Conservation (phyloP, 2,888 invertebrate genomes). For the Steromphala cineraria region DNA sequence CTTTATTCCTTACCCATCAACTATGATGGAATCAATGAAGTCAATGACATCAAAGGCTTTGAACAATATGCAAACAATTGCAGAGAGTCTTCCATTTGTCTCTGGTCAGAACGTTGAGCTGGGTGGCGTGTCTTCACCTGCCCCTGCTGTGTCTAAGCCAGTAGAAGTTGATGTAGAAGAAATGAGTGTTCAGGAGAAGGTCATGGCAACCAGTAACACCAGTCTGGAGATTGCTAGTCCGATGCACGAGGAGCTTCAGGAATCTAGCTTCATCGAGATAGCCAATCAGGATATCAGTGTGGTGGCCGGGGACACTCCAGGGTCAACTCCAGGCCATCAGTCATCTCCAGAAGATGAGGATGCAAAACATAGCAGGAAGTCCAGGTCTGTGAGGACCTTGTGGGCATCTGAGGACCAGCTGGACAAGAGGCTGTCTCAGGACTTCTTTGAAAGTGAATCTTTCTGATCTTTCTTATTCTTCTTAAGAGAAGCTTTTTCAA, state of each 20-base stretch:
- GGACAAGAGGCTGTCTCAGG: conserved; percentile 32
- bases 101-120: background rate
- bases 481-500: too few species aligned
- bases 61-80: conserved; percentile 50
- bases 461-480: background rate
- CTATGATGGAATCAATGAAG: conserved; percentile 56
- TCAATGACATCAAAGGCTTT: conserved; percentile 64
- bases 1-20: conserved; percentile 30
- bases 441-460: background rate
- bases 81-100: background rate
- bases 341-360: conserved; percentile 8
- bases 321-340: conserved; percentile 4
- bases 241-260: background rate
- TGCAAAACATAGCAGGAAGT: conserved; percentile 38
- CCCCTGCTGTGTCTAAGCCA: background rate
- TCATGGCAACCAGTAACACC: conserved; percentile 26
- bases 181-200: background rate
- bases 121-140: background rate
- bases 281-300: background rate
- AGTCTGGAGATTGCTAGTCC: conserved; percentile 25
- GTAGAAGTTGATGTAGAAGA: background rate
- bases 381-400: conserved; percentile 49
- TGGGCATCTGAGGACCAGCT: conserved; percentile 52
- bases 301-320: background rate
- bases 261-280: background rate